Base-by-base conservation (phyloP, 2,113 vertebrate genomes). In the Rissa tridactyla region DNA sequence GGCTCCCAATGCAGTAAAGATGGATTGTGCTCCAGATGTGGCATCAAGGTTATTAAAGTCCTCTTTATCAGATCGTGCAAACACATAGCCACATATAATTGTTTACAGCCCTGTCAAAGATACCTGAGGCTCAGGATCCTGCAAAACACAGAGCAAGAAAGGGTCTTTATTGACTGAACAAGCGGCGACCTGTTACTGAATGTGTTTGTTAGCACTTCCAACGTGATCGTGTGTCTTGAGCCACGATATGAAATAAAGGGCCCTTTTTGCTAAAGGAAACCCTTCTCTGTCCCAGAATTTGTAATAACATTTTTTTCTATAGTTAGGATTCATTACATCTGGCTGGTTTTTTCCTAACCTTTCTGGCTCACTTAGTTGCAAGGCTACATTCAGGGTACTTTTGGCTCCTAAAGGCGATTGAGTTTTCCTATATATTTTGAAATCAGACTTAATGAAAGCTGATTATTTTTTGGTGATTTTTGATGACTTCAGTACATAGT, bases 121-220 rank as follows among this genome's bases (percentile, higher is more conserved):
- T 88, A 96, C 85, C 90, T 88, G 79, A 86, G 68, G 72, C 69
- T 92, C 12, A 52, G 61, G 65, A 64, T 57, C 82, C 85, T 95
- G 79, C 68, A 90, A 64, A 95, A 86, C 84, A 92, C 0, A 8
- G 65, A 75, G 76, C 65, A 90, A 96, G 90, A 97, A 96, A 94
- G 90, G 86, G 60, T 93, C 96, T 95, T 91, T 96, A 89, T 97
- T 77, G 94, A 52, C 61, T 44, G 93, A 96, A 97, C 92, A 97
- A 96, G 94, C 1, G 0, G 54, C 0, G 54, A 96, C 91, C 92
- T 96, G 90, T 97, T 95, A 90, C 75, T 26, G 9, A 81, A n/a
- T 22, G 76, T 79, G 73, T 93, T 95, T 92, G 92, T 95, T 97
- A 96, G 92, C 88, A 93, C 92, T 95, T 93, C 92, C 92, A 95